A percentile compares a stretch with the other conserved stretches of the same genome.
phyloP scores from a whole-genome alignment of 2,797 vertebrate genomes.

The Lophotriccus pileatus region DNA sequence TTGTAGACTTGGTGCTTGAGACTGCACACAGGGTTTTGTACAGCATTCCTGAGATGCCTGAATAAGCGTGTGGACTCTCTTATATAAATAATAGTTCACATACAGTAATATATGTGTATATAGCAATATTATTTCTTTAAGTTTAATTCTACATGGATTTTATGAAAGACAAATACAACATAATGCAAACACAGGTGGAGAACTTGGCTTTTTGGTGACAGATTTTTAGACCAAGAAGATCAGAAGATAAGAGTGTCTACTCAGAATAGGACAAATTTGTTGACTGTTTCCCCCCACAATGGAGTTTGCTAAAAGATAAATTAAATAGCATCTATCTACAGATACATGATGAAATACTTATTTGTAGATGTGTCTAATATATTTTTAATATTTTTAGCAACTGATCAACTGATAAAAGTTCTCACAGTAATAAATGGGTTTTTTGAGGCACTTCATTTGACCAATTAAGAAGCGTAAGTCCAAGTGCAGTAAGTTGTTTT shows the following conservation, averaged over 20 bases:
- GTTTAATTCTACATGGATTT: background rate
- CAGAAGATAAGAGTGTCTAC: background rate
- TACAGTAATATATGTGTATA: background rate
- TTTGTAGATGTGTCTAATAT: background rate
- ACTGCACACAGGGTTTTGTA: conserved; percentile 16
- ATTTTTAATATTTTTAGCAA: background rate
- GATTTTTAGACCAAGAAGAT: conserved; percentile 55
- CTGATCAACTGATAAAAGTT: background rate
- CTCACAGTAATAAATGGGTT: background rate
- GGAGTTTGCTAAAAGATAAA: conserved; percentile 1
- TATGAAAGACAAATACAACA: background rate
- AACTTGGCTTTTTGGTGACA: conserved; percentile 64
- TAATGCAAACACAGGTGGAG: conserved; percentile 52
- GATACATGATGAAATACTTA: background rate
- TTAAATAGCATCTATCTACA: background rate
- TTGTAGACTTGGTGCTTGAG: conserved; percentile 19
- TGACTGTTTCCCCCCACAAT: background rate
- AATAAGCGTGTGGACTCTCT: background rate
- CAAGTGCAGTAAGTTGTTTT: background rate
- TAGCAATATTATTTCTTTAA: background rate
- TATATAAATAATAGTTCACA: background rate
- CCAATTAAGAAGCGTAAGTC: background rate
- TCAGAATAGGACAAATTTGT: background rate
- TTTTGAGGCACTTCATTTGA: background rate
- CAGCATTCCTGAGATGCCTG: conserved; percentile 62